Conservation (phyloP, 2,113 vertebrate species). For the Stictonetta naevosa region DNA sequence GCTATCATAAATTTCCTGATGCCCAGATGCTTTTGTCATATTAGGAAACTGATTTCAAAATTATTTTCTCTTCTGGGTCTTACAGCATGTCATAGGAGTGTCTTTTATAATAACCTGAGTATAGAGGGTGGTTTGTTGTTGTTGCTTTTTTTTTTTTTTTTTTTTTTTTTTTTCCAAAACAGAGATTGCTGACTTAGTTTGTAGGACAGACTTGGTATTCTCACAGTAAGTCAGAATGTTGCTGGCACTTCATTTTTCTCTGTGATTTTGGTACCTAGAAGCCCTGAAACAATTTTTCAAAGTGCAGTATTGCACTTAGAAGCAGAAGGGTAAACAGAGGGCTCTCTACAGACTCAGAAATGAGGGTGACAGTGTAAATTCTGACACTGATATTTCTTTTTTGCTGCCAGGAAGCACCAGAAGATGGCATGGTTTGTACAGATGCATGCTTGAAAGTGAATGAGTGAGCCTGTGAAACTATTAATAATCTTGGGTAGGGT, state of each 20-base stretch:
- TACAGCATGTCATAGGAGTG: neutral
- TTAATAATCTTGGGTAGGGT: slow-evolving; percentile 73
- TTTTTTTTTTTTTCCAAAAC: neutral
- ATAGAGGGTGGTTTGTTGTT: neutral
- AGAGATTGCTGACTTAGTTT: neutral
- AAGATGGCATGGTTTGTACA: slow-evolving; percentile 89
- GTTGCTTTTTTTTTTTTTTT: too few species aligned
- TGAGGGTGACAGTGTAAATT: slow-evolving; percentile 41
- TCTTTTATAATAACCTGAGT: neutral
- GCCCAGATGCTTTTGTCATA: neutral
- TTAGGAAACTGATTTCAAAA: neutral
- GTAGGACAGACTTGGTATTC: neutral
- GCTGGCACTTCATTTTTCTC: neutral
- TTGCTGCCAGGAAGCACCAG: slow-evolving; percentile 81
- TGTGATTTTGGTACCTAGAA: neutral
- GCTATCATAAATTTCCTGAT: neutral
- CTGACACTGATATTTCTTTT: slow-evolving; percentile 51
- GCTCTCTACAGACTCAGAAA: neutral
- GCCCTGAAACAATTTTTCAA: neutral
- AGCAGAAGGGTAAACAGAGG: neutral
- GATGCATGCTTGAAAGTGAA: slow-evolving; percentile 65
- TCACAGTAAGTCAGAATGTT: neutral
- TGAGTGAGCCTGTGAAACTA: slow-evolving; percentile 68
- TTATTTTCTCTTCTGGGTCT: neutral
- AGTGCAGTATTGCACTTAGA: neutral